phyloP scores from a whole-genome alignment of 2,888 invertebrate species.

The Drosophila ezoana region DNA sequence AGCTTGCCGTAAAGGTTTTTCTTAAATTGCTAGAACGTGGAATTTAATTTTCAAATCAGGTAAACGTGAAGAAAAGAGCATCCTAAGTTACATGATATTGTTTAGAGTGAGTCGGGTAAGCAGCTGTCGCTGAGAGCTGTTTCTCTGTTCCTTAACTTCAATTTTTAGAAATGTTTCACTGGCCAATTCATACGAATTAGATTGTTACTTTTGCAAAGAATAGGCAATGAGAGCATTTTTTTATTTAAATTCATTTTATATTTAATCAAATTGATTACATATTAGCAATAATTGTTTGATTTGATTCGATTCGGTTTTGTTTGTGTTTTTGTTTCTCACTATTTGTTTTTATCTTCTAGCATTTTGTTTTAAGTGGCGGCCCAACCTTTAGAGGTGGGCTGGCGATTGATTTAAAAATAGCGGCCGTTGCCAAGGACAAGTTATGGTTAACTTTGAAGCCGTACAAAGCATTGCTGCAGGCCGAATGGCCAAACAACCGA shows the following conservation, averaged over 20 bases:
- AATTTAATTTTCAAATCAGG: constrained; percentile 51
- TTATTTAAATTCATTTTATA: constrained; percentile 6
- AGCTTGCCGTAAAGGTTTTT: constrained; percentile 33
- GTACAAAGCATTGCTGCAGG: constrained; percentile 53
- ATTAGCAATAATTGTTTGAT: not conserved
- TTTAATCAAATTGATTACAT: not conserved
- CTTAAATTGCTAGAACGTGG: constrained; percentile 38
- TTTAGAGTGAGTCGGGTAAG: not conserved
- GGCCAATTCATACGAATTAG: not conserved
- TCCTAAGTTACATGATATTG: constrained; percentile 11
- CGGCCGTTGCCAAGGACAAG: constrained; percentile 63
- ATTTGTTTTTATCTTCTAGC: constrained; percentile 26
- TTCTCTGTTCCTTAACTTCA: not conserved
- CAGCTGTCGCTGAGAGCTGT: not conserved
- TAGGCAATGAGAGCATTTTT: too few species aligned
- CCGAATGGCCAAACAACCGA: constrained; percentile 6
- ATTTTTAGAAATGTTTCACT: not conserved
- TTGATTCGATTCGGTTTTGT: too few species aligned
- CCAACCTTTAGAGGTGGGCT: constrained; percentile 30
- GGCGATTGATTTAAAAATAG: constrained; percentile 58
- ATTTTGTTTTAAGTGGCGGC: constrained; percentile 19
- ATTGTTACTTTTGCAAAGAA: too few species aligned
- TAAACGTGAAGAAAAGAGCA: constrained; percentile 9
- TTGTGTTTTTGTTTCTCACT: constrained; percentile 38
- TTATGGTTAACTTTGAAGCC: constrained; percentile 77